A percentile compares a stretch with the other conserved stretches of the same genome.
Evolutionary conservation across 1,140 invertebrate genomes (phyloP).

Genomic region (Caenorhabditis tropicalis): DNA sequence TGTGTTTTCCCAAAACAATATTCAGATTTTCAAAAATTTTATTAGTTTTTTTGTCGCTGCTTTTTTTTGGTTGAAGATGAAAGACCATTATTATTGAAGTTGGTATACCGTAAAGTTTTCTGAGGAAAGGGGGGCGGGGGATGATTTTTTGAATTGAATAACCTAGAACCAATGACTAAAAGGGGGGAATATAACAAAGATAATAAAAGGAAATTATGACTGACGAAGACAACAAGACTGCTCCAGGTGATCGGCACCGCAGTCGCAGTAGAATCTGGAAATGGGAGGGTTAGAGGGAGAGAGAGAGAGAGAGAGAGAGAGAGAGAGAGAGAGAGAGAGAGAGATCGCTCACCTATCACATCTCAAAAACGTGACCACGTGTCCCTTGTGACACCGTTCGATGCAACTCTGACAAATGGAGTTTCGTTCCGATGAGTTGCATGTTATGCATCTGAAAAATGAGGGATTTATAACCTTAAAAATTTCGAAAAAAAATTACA

Average conservation of each 20-base stretch:
- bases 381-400: not conserved
- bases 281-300: not conserved
- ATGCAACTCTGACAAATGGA: slow-evolving; percentile 11
- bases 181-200: not conserved
- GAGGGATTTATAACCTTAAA: too few relatives aligned
- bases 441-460: slow-evolving; percentile 15
- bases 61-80: not conserved
- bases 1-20: not conserved
- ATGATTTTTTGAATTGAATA: not conserved
- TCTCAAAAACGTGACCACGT: not conserved
- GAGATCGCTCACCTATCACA: not conserved
- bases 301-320: too few relatives aligned
- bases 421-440: slow-evolving; percentile 17
- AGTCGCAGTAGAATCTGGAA: slow-evolving; percentile 31
- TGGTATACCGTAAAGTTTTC: slow-evolving; percentile 1
- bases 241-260: slow-evolving; percentile 23
- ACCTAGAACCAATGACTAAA: slow-evolving; percentile 17
- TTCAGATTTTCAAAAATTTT: not conserved
- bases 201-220: not conserved
- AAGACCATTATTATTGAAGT: not conserved
- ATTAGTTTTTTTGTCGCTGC: not conserved
- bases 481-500: not conserved
- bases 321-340: too few relatives aligned
- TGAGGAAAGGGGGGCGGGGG: not conserved
- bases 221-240: not conserved